Base-by-base conservation (phyloP, 2,888 invertebrate species). In the Melangyna quadrimaculata region DNA sequence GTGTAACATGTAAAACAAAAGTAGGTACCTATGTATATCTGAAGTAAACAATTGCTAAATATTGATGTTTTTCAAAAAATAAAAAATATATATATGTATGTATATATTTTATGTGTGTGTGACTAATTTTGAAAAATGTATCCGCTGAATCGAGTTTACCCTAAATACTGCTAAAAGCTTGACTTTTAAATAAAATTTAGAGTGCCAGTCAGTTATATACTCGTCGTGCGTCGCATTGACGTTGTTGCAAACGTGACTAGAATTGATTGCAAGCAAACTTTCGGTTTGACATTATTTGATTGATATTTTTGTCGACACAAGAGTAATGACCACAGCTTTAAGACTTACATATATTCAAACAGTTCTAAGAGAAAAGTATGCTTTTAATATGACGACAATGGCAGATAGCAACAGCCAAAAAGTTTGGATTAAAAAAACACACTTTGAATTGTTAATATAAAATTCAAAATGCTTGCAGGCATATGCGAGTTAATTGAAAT, bases 201-300 rank as follows among this genome's bases (percentile, higher is more conserved):
- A 48, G 22, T 22, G 2, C 3, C 9, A 19, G 45, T 45, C 19
- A 45, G 19, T 45, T 19, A 29, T 17, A 29, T 45, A n/a, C n/a
- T 12, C 24, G 1, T 22, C 3, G n/a, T n/a, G 0, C 19, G 32
- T n/a, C 45, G 22, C 48, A 78, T 83, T 74, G 83, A 83, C 83
- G 74, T 78, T 45, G 65, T 59, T 22, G 4, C 12, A 59, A 67
- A 83, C 83, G 83, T 83, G 83, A 78, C 78, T 51, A 51, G 78
- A 78, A 51, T 78, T 69, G 7, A 63, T 43, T 63, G 63, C 1
- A 40, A 24, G 17, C 51, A n/a, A 29, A 40, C 48, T 55, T 63
- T 55, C 72, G 29, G 45, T 45, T 45, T 73, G 67, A 73, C 78
- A 78, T 82, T 78, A 69, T 78, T 78, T 32, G 27, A 78, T 63